Base-by-base conservation (phyloP, 2,113 vertebrate species). In the Platycercus adscitus region DNA sequence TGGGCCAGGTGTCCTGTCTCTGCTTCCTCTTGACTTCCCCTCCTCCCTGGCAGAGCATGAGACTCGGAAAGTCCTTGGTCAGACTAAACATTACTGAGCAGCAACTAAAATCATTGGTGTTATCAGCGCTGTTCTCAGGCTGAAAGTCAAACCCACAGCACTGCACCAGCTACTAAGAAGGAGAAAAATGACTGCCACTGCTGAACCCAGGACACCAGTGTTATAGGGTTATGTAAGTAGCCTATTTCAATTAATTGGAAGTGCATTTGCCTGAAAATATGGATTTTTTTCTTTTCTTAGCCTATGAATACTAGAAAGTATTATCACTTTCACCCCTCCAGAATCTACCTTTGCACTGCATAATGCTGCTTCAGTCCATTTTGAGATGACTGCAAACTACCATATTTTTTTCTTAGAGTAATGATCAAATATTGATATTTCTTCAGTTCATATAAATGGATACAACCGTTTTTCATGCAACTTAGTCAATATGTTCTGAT, bases 351-450 rank as follows among this genome's bases (percentile, higher is more conserved):
- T 70, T 96, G 86, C 63, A 77, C 86, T 95, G 88, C 72, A 97
- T 96, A 97, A 96, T 96, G 72, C 89, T 97, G 79, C 91, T 94
- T 95, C 96, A 98, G 97, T 94, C 91, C 78, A 90, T 98, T 97
- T 96, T 96, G 95, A 97, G 94, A 97, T 93, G 96, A 95, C 96
- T 93, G 78, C 91, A 98, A 98, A 98, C 97, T 97, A 97, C 97
- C 86, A 92, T 92, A 88, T 94, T 97, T 98, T 98, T 97, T 98
- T 98, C 97, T 98, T 89, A 95, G 88, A 93, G 88, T 97, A 98
- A 98, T 98, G 97, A 98, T 98, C 96, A 97, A 97, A 95, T 98
- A 98, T 98, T 97, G 98, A 98, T 97, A 93, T 98, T 97, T 97
- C 96, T 97, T 97, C 93, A 90, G 85, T 94, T 97, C 97, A 95